Conservation (phyloP, 2,113 vertebrate genomes). For the Sorex araneus region DNA sequence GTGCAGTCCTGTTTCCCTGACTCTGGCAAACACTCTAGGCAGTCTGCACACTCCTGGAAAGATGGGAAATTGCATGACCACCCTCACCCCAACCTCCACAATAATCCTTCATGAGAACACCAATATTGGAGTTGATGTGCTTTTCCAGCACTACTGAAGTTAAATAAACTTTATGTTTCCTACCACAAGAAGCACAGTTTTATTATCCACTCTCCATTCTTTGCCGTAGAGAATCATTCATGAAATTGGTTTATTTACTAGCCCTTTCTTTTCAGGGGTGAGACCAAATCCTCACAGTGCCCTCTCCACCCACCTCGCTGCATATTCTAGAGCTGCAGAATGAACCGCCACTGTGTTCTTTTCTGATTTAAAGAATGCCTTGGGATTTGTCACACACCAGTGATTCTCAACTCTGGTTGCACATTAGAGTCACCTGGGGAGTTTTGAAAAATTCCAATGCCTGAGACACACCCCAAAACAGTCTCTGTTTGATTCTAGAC, state of each 20-base stretch:
- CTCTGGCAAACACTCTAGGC: neutral
- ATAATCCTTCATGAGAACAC: neutral
- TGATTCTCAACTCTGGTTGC: neutral
- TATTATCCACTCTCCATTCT: neutral
- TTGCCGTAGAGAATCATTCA: constrained; percentile 8
- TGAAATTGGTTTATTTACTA: neutral
- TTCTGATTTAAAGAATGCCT: constrained; percentile 10
- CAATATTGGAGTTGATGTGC: neutral
- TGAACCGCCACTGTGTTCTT: neutral
- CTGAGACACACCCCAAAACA: neutral
- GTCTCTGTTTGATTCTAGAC: neutral
- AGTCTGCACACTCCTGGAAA: neutral
- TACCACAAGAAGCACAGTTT: neutral
- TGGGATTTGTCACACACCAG: neutral
- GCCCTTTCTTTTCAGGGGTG: neutral
- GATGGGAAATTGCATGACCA: neutral
- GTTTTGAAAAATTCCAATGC: neutral
- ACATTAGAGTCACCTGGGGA: neutral
- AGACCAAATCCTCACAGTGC: neutral
- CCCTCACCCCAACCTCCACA: neutral
- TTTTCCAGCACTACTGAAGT: neutral
- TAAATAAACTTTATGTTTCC: neutral
- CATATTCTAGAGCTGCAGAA: neutral
- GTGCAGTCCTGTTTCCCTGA: neutral
- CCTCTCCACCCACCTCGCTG: neutral